Conservation (phyloP, 2,113 vertebrate genomes). For the Boulengeromyrus knoepffleri region DNA sequence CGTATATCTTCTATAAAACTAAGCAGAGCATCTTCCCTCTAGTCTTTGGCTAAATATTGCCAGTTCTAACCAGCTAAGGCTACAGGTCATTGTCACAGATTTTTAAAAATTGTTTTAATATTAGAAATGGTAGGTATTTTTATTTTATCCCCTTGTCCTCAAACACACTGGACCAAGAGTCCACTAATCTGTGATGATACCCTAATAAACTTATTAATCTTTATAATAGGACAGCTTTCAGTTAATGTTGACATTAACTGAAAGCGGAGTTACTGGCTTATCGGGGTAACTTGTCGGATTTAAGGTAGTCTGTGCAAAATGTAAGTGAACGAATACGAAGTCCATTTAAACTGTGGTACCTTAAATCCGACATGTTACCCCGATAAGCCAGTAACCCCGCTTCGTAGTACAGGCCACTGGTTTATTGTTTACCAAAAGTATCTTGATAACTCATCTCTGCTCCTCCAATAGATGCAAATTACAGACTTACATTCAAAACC, state of each 20-base stretch:
- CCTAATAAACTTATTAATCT: not conserved
- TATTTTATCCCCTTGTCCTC: not conserved
- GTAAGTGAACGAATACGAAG: too few relatives aligned
- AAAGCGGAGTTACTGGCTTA: too few relatives aligned
- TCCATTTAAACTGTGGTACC: too few relatives aligned
- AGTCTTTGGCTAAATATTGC: not conserved
- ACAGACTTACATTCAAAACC: not conserved
- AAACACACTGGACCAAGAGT: not conserved
- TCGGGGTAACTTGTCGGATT: too few relatives aligned
- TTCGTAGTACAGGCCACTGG: not conserved
- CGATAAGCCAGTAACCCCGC: too few relatives aligned
- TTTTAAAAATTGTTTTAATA: not conserved
- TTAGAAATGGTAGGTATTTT: not conserved
- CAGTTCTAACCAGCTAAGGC: not conserved
- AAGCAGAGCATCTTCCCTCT: not conserved
- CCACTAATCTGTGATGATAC: not conserved
- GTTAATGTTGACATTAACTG: too few relatives aligned
- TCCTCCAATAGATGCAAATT: not conserved
- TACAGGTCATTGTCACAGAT: not conserved
- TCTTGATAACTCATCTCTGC: not conserved
- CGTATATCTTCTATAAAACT: not conserved
- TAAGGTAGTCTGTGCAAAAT: too few relatives aligned
- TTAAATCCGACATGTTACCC: too few relatives aligned
- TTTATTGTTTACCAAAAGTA: not conserved
- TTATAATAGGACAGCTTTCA: not conserved